These are phyloP conservation scores for Triplophysa tibetana DNA, from an alignment of 2,113 vertebrate species.

Conservation along the genomic window DNA sequence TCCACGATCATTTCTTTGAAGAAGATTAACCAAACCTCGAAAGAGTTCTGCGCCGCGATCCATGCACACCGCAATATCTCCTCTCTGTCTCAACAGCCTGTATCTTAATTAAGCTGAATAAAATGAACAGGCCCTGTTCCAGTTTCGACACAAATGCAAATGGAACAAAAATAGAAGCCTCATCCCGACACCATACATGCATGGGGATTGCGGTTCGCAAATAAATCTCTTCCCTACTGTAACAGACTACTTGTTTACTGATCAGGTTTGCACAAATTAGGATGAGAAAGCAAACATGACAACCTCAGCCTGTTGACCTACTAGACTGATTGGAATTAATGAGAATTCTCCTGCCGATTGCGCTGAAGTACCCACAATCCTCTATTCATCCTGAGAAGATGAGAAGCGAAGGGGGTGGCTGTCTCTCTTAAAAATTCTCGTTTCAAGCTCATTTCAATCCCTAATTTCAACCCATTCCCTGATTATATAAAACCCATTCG, in stretches of 20 bases:
- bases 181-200: slow-evolving; percentile 29
- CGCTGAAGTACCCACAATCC: slow-evolving; percentile 25
- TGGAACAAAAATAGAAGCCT: slow-evolving; percentile 45
- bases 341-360: slow-evolving; percentile 55
- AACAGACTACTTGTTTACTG: slow-evolving; percentile 61
- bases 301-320: slow-evolving; percentile 54
- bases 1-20: not conserved
- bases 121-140: slow-evolving; percentile 35
- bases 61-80: not conserved
- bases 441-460: slow-evolving; percentile 1
- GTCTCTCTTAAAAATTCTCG: not conserved
- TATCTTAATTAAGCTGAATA: slow-evolving; percentile 51
- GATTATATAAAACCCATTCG: not conserved
- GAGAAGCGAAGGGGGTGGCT: not conserved
- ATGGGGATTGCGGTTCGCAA: slow-evolving; percentile 43
- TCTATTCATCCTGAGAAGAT: slow-evolving; percentile 23
- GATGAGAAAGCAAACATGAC: slow-evolving; percentile 55
- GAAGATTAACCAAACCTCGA: slow-evolving; percentile 21
- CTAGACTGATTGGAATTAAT: slow-evolving; percentile 52
- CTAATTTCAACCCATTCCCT: not conserved
- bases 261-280: slow-evolving; percentile 60
- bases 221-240: slow-evolving; percentile 54
- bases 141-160: slow-evolving; percentile 37
- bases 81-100: slow-evolving; percentile 1
- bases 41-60: slow-evolving; percentile 22